Evolutionary conservation across 2,797 vertebrate species (phyloP).

Genomic region (Lutjanus argentimaculatus): DNA sequence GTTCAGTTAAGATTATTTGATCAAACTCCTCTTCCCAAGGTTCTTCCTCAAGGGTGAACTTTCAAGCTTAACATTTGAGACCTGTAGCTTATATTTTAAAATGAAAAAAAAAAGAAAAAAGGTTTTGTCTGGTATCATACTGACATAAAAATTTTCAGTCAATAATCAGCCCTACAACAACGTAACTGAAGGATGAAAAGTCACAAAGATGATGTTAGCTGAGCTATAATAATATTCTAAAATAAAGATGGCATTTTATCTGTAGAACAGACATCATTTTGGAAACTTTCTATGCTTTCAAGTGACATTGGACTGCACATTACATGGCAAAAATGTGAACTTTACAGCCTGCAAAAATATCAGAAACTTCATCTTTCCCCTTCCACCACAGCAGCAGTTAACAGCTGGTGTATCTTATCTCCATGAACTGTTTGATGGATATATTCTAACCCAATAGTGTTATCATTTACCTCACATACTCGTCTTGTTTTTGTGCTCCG

Average conservation of each 20-base stretch:
- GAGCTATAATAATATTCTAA: background rate
- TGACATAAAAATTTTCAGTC: background rate
- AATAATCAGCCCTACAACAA: background rate
- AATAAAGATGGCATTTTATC: background rate
- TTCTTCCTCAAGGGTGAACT: background rate
- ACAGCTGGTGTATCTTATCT: slow-evolving; percentile 17
- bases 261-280: background rate
- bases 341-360: slow-evolving; percentile 3
- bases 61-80: slow-evolving; percentile 9
- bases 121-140: background rate
- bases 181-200: background rate
- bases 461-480: slow-evolving; percentile 72
- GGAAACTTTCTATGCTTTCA: background rate
- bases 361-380: background rate
- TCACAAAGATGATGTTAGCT: background rate
- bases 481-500: slow-evolving; percentile 46
- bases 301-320: slow-evolving; percentile 24
- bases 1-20: background rate
- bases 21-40: slow-evolving; percentile 3
- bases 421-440: slow-evolving; percentile 21
- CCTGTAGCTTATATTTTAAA: background rate
- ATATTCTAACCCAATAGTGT: slow-evolving; percentile 48
- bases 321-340: slow-evolving; percentile 28
- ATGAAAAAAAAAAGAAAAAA: background rate
- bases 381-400: slow-evolving; percentile 3